Conservation (phyloP, 2,888 invertebrate genomes). For the Mimachlamys varia region DNA sequence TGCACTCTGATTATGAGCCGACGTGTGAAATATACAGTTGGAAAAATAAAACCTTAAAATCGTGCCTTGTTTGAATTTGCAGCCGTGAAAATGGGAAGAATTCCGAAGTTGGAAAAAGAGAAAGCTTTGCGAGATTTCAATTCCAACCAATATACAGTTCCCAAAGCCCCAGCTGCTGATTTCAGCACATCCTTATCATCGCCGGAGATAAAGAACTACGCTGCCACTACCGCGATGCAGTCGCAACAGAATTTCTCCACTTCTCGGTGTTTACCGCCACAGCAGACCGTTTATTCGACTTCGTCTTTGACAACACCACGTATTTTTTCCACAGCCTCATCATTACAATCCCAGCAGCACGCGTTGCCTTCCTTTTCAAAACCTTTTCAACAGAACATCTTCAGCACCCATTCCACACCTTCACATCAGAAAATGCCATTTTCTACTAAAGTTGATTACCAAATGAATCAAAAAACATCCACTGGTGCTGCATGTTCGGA, state of each 20-base stretch:
- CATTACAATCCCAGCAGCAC: background rate
- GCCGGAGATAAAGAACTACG: background rate
- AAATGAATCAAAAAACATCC: background rate
- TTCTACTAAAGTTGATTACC: background rate
- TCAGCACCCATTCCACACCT: background rate
- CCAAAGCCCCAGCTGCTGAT: background rate
- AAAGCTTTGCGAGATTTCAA: slow-evolving; percentile 69
- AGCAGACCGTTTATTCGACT: background rate
- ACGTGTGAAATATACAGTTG: no score
- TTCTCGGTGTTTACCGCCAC: background rate
- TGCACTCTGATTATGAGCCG: no score
- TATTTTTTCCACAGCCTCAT: background rate
- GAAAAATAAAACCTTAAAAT: no score
- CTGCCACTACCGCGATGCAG: background rate
- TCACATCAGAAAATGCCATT: background rate
- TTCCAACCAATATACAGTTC: background rate
- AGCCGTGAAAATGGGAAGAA: slow-evolving; percentile 81
- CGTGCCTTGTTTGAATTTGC: slow-evolving; percentile 46
- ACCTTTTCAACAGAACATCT: background rate
- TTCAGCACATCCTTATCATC: background rate
- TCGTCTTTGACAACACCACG: background rate
- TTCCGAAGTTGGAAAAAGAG: slow-evolving; percentile 79
- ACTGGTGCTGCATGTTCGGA: background rate
- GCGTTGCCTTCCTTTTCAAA: background rate
- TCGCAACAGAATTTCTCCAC: background rate